A percentile compares a stretch with the other conserved stretches of the same genome.
Conservation (phyloP, 2,113 vertebrate genomes). For the Chauna torquata region DNA sequence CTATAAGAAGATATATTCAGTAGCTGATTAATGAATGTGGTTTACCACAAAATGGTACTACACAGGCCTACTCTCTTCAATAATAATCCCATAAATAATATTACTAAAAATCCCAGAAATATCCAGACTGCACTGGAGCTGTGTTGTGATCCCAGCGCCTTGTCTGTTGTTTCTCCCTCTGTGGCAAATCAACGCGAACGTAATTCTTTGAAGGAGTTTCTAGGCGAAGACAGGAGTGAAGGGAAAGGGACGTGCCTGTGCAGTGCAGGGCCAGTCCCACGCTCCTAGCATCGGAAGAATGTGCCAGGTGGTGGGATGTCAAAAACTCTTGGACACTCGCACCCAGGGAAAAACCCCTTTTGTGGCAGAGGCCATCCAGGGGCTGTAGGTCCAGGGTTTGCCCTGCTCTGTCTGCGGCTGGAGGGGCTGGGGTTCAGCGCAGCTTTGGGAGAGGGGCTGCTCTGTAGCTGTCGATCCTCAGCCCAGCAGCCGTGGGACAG, state of each 20-base stretch:
- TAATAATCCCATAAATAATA: constrained; percentile 42
- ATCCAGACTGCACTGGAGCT: neutral
- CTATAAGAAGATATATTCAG: neutral
- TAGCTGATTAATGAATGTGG: constrained; percentile 54
- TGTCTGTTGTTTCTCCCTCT: neutral
- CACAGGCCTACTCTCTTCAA: constrained; percentile 29
- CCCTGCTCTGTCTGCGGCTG: neutral
- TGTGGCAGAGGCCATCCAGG: neutral
- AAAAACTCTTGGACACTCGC: neutral
- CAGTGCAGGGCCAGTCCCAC: neutral
- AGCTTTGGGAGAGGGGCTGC: neutral
- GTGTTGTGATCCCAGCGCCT: neutral
- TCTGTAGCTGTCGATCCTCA: neutral
- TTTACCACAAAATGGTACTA: constrained; percentile 46
- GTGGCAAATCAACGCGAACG: constrained; percentile 10
- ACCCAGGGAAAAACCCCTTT: neutral
- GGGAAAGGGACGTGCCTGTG: neutral
- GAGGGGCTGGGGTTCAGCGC: too few species aligned
- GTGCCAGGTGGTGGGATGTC: neutral
- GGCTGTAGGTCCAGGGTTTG: neutral
- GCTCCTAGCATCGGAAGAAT: neutral
- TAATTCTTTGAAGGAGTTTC: neutral
- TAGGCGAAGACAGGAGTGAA: constrained; percentile 15
- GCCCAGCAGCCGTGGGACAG: neutral
- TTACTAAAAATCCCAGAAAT: constrained; percentile 27